Conservation (phyloP, 1,140 invertebrate genomes). For the Tachypleus tridentatus region DNA sequence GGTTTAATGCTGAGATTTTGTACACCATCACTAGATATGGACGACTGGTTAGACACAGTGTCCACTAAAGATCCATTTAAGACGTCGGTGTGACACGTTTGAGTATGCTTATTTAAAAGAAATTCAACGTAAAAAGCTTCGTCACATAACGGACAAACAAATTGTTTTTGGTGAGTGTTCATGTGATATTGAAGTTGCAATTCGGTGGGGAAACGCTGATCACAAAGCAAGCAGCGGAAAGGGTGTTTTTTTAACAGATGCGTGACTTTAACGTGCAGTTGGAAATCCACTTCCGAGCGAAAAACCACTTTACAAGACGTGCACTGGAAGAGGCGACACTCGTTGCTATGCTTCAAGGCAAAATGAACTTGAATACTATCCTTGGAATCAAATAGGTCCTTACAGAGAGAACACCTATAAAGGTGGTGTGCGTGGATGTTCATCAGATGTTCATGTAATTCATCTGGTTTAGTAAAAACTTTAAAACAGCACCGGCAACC, state of each 20-base stretch:
- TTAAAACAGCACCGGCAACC: constrained; percentile 72
- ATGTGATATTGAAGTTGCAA: constrained; percentile 60
- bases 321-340: constrained; percentile 69
- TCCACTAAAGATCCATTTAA: neutral
- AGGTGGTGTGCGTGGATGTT: constrained; percentile 79
- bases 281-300: constrained; percentile 61
- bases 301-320: constrained; percentile 57
- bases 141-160: constrained; percentile 60
- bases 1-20: constrained; percentile 16
- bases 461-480: constrained; percentile 65
- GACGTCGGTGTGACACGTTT: constrained; percentile 48
- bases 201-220: constrained; percentile 52
- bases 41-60: neutral
- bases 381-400: constrained; percentile 80
- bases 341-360: constrained; percentile 70
- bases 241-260: constrained; percentile 34
- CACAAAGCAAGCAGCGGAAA: constrained; percentile 59
- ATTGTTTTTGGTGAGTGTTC: constrained; percentile 59
- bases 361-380: constrained; percentile 67
- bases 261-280: constrained; percentile 37
- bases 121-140: constrained; percentile 80
- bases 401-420: constrained; percentile 74
- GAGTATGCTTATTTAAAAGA: constrained; percentile 67
- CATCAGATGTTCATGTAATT: constrained; percentile 68
- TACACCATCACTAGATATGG: constrained; percentile 13